Conservation (phyloP, 2,888 invertebrate genomes). For the Nephrotoma flavescens region DNA sequence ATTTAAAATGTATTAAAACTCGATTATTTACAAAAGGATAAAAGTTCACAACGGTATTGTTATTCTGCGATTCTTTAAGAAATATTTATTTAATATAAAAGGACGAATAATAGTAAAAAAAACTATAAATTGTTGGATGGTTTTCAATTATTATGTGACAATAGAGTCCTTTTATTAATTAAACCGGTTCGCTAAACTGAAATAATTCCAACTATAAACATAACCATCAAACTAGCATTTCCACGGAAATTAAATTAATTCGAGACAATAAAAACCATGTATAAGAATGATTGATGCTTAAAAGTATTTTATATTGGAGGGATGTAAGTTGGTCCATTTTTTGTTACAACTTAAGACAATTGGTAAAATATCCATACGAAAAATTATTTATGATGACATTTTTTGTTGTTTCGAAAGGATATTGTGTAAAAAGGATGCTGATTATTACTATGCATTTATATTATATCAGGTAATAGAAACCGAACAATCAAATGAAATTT, state of each 20-base stretch:
- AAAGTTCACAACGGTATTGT: neutral
- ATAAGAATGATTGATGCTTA: neutral
- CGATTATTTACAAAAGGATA: neutral
- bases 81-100: neutral
- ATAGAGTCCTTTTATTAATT: neutral
- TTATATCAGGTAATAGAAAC: neutral
- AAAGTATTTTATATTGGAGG: neutral
- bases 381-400: neutral
- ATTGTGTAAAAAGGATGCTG: neutral
- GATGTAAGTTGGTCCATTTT: neutral
- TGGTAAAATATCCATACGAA: neutral
- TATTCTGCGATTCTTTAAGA: neutral
- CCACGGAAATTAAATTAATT: neutral
- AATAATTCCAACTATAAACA: neutral
- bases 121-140: neutral
- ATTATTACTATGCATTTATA: neutral
- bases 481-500: neutral
- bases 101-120: neutral
- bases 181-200: neutral
- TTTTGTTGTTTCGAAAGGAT: neutral
- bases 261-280: neutral
- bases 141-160: neutral
- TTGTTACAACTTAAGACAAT: neutral
- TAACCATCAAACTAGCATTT: neutral
- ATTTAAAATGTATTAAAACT: neutral